Conservation (phyloP, 2,113 vertebrate genomes). For the Pterocles gutturalis region DNA sequence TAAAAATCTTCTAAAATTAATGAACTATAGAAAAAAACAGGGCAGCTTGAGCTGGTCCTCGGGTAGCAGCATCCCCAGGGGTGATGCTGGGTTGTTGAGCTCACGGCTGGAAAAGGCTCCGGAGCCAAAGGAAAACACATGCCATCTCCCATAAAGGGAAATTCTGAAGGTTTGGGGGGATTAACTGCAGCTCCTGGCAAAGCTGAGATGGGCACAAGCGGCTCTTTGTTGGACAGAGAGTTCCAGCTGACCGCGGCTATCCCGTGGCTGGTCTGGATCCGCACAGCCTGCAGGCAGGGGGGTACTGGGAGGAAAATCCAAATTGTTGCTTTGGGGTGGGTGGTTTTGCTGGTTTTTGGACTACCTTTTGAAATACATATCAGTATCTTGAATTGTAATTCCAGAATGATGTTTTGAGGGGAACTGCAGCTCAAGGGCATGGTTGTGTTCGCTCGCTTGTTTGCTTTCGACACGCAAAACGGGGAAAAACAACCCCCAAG, state of each 20-base stretch:
- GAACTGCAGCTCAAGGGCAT: background rate
- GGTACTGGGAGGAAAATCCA: too few species aligned
- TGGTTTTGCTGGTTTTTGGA: fast-evolving
- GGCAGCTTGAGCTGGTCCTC: background rate
- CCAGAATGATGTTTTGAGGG: background rate
- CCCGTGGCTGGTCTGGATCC: background rate
- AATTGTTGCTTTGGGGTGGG: background rate
- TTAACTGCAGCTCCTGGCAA: background rate
- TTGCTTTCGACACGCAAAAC: background rate
- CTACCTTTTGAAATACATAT: background rate
- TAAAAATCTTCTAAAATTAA: background rate
- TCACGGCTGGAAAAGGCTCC: background rate
- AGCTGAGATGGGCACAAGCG: background rate
- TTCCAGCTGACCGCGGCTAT: background rate
- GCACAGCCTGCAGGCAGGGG: background rate
- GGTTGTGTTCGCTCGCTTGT: background rate
- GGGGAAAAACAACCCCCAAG: background rate
- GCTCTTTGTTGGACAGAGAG: background rate
- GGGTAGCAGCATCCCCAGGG: background rate
- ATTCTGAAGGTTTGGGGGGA: background rate
- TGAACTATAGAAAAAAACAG: background rate
- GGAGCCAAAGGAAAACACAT: background rate
- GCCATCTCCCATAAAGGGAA: background rate
- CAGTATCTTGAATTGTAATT: background rate
- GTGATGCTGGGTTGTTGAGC: background rate